phyloP scores from a whole-genome alignment of 2,797 vertebrate species.

The Euphonia xanthogaster region DNA sequence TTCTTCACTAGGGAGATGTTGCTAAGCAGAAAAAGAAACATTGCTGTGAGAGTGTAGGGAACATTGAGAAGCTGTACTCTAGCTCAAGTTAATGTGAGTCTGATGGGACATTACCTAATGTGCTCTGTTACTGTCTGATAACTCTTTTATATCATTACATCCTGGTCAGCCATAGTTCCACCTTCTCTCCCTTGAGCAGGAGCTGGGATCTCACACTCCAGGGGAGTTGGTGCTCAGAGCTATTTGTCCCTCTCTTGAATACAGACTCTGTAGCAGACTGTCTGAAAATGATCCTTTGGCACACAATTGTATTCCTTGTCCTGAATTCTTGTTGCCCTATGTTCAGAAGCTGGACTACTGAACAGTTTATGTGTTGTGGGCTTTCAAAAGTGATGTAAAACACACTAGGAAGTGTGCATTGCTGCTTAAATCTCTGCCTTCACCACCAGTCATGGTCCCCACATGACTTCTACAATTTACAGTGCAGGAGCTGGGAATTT shows the following conservation, averaged over 20 bases:
- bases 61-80: not conserved
- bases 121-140: not conserved
- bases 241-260: not conserved
- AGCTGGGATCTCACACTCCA: not conserved
- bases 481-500: not conserved
- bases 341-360: not conserved
- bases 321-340: not conserved
- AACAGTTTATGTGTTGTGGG: not conserved
- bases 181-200: not conserved
- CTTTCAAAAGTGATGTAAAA: not conserved
- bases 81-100: not conserved
- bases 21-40: conserved; percentile 54
- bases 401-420: not conserved
- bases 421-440: not conserved
- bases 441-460: not conserved
- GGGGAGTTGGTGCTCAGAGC: fast-evolving
- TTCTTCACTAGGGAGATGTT: conserved; percentile 80
- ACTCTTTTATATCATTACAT: not conserved
- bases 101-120: not conserved
- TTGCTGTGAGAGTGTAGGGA: not conserved
- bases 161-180: not conserved
- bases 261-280: not conserved
- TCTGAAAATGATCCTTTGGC: not conserved
- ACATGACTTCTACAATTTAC: not conserved
- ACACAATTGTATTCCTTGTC: not conserved